A percentile compares a stretch with the other conserved stretches of the same genome.
phyloP scores from a whole-genome alignment of 2,113 vertebrate species.

The Cranoglanis bouderius region DNA sequence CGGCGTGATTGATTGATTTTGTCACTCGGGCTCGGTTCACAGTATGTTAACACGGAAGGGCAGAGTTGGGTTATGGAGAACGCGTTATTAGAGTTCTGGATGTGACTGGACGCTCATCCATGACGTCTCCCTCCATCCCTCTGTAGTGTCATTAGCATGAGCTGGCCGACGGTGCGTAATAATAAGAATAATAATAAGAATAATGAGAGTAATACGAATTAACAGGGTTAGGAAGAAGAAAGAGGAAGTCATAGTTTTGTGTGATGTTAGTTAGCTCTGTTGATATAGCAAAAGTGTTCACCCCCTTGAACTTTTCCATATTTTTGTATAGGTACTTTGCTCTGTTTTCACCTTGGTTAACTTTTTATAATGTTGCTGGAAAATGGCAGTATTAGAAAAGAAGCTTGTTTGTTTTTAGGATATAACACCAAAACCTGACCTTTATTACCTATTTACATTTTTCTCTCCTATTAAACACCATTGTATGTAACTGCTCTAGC shows the following conservation, averaged over 20 bases:
- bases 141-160: conserved; percentile 13
- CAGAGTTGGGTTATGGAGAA: conserved; percentile 91
- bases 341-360: neutral
- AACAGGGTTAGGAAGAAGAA: neutral
- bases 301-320: neutral
- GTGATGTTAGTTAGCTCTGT: neutral
- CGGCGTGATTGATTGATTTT: conserved; percentile 97
- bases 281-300: neutral
- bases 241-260: neutral
- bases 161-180: neutral
- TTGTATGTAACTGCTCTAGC: no score
- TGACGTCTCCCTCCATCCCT: conserved; percentile 55
- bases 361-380: neutral
- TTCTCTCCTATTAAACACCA: neutral
- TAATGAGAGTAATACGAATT: neutral
- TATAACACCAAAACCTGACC: neutral
- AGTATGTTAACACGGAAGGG: conserved; percentile 99
- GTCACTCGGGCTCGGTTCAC: conserved; percentile 97
- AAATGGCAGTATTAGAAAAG: neutral
- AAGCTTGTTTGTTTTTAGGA: neutral
- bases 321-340: neutral
- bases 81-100: conserved; percentile 80
- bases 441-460: neutral
- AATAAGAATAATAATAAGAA: neutral
- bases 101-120: conserved; percentile 72